Evolutionary conservation across 1,140 invertebrate genomes (phyloP), one percentile per base, ranked within the genome.

Genomic region (Penaeus vannamei): DNA sequence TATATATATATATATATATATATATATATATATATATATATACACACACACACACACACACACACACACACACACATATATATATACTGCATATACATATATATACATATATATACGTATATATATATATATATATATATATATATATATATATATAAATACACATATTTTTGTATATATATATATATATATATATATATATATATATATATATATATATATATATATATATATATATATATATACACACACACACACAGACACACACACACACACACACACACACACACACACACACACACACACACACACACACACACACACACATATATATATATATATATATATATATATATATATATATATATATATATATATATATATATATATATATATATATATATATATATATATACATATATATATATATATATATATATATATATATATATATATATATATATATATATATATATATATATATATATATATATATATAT

Each of bases 401-500:
- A 80, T n/a, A 80, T 20, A 80, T 53, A 80, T 53, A 80, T 53
- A 36, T 53, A 53, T 80, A 53, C 26, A 82, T 59, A 82, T 82
- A 82, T 59, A 82, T 82, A 82, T 59, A 82, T 29, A 82, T 59
- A 82, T 82, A 82, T 59, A 82, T 82, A 82, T 26, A 82, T 59
- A 82, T 59, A 59, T 82, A 82, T 59, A 82, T 82, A 82, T 59
- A 82, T 61, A 82, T 59, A 82, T 82, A 82, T 59, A 59, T 82
- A 82, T n/a, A 82, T 82, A 82, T 26, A 82, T 82, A 82, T 59
- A 82, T 82, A 82, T 59, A 59, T 59, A 82, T n/a, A 82, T 59
- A 60, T 59, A 82, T 22, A 59, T 26, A 82, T 53, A 59, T 1
- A 82, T 60, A 80, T 53, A 80, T 80, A 80, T 22, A 36, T 29